Base-by-base conservation (phyloP, 2,888 invertebrate genomes). In the Euplagia quadripunctaria region DNA sequence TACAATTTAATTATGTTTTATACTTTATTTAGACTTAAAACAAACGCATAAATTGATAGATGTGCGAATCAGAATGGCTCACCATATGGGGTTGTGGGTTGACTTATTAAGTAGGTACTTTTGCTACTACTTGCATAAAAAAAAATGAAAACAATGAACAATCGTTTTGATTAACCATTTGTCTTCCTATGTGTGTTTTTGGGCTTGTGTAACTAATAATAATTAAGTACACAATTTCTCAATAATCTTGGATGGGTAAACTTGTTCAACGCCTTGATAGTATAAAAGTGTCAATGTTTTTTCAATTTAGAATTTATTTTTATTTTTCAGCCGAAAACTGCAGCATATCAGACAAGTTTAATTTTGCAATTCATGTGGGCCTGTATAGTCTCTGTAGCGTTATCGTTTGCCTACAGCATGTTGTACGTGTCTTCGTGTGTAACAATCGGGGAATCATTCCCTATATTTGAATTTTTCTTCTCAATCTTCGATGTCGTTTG, bases 381-480 rank as follows among this genome's bases (percentile, higher is more conserved):
- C 43, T 88, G 87, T 49, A 42, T 85, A 0, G 1, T 88, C 11
- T 76, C 91, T 4, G 79, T 90, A 20, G 0, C 82, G 4, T 46
- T 90, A 4, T 91, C 93, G 9, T 92, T 92, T 64, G 7, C 90
- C 17, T 93, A 92, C 58, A 89, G 89, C 55, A 80, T 92, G 76
- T 20, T 92, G 52, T 93, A 88, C 75, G 83, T 93, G 5, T 73
- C 79, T 0, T 86, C 89, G 0, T 93, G 93, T 71, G 65, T 91
- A 11, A 73, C 78, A 0, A 71, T 87, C 4, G 91, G 91, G 4
- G 91, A 89, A 49, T 72, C 88, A 0, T 91, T 93, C 69, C 93
- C 93, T 6, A 77, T 93, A 42, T 91, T 89, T 70, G 93, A 93
- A 74, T 87, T 92, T 52, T 43, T 89, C 64, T 93, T 93, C 74